Evolutionary conservation across 2,113 vertebrate genomes (phyloP), one percentile per base, ranked within the genome.

Genomic region (Pachypanchax playfairii): DNA sequence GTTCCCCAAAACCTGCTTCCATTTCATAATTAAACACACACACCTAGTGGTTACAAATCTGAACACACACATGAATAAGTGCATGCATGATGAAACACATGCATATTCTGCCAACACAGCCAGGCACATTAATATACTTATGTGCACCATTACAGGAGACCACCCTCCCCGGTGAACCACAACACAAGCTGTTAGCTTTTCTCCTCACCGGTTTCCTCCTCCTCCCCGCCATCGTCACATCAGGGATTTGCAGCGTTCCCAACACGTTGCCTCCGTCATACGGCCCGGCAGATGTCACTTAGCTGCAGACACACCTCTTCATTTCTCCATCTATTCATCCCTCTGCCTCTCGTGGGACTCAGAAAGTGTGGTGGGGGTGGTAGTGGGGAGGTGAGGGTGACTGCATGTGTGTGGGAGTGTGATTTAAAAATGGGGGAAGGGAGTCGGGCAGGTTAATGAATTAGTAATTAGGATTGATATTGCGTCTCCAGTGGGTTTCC

Each of bases 391-490:
- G 78, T 70, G 52, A 65, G 26, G 51, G 6, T 56, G 76, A 46
- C 54, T 75, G 56, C 46, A 29, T 73, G 61, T 66, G 72, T 6
- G 53, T 54, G 52, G 62, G 58, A 41, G n/a, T n/a, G n/a, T n/a
- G n/a, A n/a, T n/a, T 57, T 48, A n/a, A 18, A 49, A 71, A 22
- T 4, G 76, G 79, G 85, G 84, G 86, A 70, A 29, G 77, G 84
- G 77, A 78, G 69, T 35, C 5, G 22, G 72, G 64, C 71, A 80
- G 80, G 68, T 84, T 92, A 89, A 92, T 93, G 87, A 91, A 92
- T 93, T 89, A 93, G 70, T 92, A 79, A 93, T 91, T 86, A 88
- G 82, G 82, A 89, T 87, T 91, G 87, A 88, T 89, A 75, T 68
- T 54, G 78, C 73, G 24, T 85, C 82, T 85, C 65, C 55, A 33